These are phyloP conservation scores for Urocynchramus pylzowi DNA, from an alignment of 2,113 vertebrate species.

Conservation along the genomic window DNA sequence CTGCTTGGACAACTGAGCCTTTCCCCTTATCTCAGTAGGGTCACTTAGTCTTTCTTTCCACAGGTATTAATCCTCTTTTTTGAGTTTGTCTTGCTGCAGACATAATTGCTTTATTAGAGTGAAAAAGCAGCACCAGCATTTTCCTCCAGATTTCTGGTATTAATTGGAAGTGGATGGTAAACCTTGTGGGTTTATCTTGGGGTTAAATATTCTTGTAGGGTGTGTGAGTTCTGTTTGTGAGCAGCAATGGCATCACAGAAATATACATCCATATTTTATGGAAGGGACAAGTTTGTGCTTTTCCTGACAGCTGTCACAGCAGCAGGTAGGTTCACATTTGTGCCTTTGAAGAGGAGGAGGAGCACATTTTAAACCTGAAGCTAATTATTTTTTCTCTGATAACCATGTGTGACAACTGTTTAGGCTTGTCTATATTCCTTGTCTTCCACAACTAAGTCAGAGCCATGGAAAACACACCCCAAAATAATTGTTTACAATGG, in stretches of 20 bases:
- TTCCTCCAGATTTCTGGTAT: neutral
- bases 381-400: neutral
- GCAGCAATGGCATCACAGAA: neutral
- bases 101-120: rapidly evolving
- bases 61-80: neutral
- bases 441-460: neutral
- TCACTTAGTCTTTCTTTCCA: neutral
- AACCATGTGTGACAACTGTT: neutral
- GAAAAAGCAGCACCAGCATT: neutral
- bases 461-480: neutral
- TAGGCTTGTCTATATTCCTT: neutral
- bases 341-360: neutral
- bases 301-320: neutral
- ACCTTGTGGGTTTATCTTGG: neutral
- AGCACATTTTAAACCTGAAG: neutral
- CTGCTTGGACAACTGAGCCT: neutral
- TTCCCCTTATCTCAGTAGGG: neutral
- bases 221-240: neutral
- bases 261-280: neutral
- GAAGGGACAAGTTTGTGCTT: neutral
- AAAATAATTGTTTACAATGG: neutral
- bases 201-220: neutral
- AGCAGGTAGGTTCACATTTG: neutral
- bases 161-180: neutral
- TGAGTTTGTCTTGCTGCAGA: neutral